A percentile compares a stretch with the other conserved stretches of the same genome.
These are phyloP conservation scores for Gorsachius goisagi DNA, from an alignment of 2,113 vertebrate genomes.

Conservation along the genomic window DNA sequence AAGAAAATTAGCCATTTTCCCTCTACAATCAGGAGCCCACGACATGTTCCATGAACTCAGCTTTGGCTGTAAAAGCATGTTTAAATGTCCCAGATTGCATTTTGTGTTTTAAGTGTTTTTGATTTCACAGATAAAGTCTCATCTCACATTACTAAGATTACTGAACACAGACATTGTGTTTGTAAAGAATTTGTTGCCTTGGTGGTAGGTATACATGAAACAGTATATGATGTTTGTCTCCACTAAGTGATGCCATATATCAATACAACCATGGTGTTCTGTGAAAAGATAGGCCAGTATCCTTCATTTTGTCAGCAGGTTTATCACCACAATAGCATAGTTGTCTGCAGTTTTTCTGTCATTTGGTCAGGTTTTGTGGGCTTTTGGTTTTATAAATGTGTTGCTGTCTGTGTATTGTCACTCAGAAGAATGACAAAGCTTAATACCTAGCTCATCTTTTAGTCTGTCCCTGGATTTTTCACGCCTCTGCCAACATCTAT, in stretches of 20 bases:
- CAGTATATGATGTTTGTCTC: neutral
- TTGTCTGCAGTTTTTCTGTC: neutral
- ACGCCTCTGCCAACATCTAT: neutral
- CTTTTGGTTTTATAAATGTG: neutral
- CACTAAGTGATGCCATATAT: neutral
- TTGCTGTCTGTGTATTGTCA: neutral
- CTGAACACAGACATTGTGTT: neutral
- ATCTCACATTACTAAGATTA: neutral
- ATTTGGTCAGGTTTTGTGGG: neutral
- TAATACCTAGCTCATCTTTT: neutral
- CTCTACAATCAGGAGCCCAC: neutral
- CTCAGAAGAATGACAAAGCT: neutral
- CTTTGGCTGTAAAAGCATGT: neutral
- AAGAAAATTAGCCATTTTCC: neutral
- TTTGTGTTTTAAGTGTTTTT: neutral
- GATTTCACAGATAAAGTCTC: neutral
- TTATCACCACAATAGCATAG: neutral
- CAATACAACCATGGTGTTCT: neutral
- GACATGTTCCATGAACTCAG: neutral
- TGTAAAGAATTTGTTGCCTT: neutral
- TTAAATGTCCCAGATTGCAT: neutral
- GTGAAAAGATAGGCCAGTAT: neutral
- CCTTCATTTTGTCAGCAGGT: neutral
- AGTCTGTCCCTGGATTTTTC: neutral
- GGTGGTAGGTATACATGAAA: neutral